Percentiles rank a stretch among this genome's conserved stretches.
phyloP scores from a whole-genome alignment of 2,888 invertebrate species.

The Steinernema hermaphroditum region DNA sequence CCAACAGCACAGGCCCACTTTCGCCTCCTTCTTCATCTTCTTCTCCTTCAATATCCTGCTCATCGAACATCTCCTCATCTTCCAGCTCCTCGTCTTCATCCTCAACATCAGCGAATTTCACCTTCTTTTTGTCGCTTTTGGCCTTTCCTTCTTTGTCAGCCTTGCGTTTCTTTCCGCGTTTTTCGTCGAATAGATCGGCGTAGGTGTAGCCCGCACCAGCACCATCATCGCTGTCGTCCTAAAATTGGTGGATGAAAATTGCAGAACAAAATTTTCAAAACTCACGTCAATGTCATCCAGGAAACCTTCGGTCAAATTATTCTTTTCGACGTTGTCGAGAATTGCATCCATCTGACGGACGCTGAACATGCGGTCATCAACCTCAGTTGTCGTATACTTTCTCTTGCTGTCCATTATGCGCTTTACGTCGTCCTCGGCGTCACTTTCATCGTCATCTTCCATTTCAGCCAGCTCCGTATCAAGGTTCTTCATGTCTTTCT shows the following conservation, averaged over 20 bases:
- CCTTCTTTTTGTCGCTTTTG: conserved; percentile 29
- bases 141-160: too few relatives aligned
- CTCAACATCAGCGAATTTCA: conserved; percentile 46
- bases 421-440: conserved; percentile 27
- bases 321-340: conserved; percentile 42
- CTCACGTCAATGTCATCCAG: conserved; percentile 42
- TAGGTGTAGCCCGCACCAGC: conserved; percentile 46
- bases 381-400: conserved; percentile 35
- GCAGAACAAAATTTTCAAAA: not conserved
- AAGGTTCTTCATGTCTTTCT: conserved; percentile 13
- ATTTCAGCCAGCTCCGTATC: conserved; percentile 32
- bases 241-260: not conserved
- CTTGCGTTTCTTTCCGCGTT: conserved; percentile 34
- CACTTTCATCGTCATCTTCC: conserved; percentile 32
- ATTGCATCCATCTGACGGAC: conserved; percentile 49
- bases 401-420: conserved; percentile 29
- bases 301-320: conserved; percentile 38
- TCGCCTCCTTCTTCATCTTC: conserved; percentile 34
- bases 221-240: conserved; percentile 32
- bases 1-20: conserved; percentile 33
- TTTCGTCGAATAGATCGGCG: conserved; percentile 50
- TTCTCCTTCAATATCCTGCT: conserved; percentile 38
- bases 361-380: conserved; percentile 50
- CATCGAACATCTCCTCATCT: conserved; percentile 36
- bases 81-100: conserved; percentile 38